phyloP scores from a whole-genome alignment of 2,113 vertebrate genomes.

The Cinclus mexicanus region DNA sequence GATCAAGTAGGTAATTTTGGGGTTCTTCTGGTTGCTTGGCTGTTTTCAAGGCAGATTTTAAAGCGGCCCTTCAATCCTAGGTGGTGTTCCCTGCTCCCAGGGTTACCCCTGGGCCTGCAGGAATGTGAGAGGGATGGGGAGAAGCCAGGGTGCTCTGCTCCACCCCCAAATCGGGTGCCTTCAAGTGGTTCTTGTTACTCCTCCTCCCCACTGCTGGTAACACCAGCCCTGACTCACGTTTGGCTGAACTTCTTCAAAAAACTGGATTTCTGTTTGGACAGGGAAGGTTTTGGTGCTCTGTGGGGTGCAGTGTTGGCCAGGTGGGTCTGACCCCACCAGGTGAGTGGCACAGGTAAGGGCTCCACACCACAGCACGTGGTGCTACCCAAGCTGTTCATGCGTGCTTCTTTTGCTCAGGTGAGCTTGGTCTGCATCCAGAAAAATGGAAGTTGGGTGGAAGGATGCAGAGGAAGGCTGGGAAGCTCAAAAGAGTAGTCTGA shows the following conservation, averaged over 20 bases:
- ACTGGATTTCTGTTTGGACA: fast-evolving
- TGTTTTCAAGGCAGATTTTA: neutral
- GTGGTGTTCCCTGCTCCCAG: neutral
- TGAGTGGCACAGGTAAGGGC: neutral
- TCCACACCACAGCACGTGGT: fast-evolving
- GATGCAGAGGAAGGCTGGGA: neutral
- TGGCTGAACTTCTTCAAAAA: neutral
- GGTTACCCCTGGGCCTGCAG: neutral
- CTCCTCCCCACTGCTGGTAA: neutral
- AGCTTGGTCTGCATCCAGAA: neutral
- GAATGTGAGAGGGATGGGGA: neutral
- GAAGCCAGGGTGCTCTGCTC: neutral
- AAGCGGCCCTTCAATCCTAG: fast-evolving
- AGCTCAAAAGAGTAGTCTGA: neutral
- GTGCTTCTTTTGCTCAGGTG: neutral
- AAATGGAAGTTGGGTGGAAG: neutral
- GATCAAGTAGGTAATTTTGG: fast-evolving
- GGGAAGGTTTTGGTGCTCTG: neutral
- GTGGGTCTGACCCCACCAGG: neutral
- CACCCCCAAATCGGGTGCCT: fast-evolving
- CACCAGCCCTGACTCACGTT: fast-evolving
- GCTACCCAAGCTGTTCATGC: fast-evolving
- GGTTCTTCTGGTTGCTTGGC: neutral
- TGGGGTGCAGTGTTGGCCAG: neutral
- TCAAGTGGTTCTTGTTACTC: neutral